phyloP scores from a whole-genome alignment of 2,888 invertebrate genomes.

The Callimorpha dominula region DNA sequence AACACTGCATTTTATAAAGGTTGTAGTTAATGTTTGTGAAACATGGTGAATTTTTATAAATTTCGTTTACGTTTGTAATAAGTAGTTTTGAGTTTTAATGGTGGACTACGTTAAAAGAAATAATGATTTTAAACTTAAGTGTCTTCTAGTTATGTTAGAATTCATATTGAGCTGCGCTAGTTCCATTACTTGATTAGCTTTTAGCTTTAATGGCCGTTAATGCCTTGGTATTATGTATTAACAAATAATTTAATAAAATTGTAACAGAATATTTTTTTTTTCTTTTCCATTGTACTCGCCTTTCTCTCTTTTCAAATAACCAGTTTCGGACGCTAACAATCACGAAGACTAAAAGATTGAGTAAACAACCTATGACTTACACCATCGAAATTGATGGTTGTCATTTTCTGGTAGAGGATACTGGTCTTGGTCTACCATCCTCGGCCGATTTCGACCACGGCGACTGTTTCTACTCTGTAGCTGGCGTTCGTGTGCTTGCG shows the following conservation, averaged over 20 bases:
- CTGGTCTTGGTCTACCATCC: too few species aligned
- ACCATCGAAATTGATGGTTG: too few species aligned
- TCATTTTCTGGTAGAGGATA: too few species aligned
- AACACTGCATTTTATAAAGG: conserved; percentile 30
- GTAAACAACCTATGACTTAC: too few species aligned
- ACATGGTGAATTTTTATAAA: conserved; percentile 11
- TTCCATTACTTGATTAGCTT: conserved; percentile 63
- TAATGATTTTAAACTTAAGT: conserved; percentile 31
- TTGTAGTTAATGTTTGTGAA: conserved; percentile 25
- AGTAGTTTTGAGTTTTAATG: conserved; percentile 44
- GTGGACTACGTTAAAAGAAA: conserved; percentile 27
- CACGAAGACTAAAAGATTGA: too few species aligned
- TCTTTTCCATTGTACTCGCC: conserved; percentile 4
- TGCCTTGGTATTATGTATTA: conserved; percentile 76
- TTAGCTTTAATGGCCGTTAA: conserved; percentile 70
- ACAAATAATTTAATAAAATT: conserved; percentile 69
- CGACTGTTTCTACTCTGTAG: too few species aligned
- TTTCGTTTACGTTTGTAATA: conserved; percentile 28
- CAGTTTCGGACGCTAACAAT: too few species aligned
- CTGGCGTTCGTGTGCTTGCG: too few species aligned
- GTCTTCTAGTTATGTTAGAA: conserved; percentile 66
- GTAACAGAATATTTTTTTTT: conserved; percentile 43
- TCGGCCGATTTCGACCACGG: too few species aligned
- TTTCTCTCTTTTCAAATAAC: not conserved
- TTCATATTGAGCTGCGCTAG: conserved; percentile 58